Conservation (phyloP, 2,888 invertebrate genomes). For the Amblyjoppa fuscipennis region DNA sequence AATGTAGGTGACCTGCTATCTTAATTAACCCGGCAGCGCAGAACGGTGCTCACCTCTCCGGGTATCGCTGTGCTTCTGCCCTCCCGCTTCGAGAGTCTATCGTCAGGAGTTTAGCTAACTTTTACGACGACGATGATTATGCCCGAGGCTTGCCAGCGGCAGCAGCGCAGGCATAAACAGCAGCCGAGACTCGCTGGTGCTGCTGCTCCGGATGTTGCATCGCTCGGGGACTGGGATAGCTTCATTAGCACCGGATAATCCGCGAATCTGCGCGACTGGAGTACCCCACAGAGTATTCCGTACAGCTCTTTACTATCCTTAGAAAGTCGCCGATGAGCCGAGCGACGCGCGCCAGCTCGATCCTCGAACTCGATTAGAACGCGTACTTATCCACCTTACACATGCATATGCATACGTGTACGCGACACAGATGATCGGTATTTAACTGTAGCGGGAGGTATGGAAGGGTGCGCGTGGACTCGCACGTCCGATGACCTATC, state of each 20-base stretch:
- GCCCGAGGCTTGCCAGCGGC: conserved; percentile 3
- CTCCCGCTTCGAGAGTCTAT: conserved; percentile 37
- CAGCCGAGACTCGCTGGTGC: conserved; percentile 37
- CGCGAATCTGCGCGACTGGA: conserved; percentile 71
- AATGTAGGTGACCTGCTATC: conserved; percentile 82
- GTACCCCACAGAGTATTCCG: conserved; percentile 17
- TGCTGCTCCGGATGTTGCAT: conserved; percentile 62
- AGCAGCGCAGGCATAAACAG: neutral
- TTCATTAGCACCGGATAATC: conserved; percentile 81
- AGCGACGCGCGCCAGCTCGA: conserved; percentile 62
- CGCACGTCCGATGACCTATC: conserved; percentile 66
- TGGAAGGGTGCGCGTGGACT: conserved; percentile 54
- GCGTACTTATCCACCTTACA: conserved; percentile 30
- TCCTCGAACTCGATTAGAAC: conserved; percentile 67
- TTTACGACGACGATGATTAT: conserved; percentile 72
- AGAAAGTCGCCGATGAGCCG: conserved; percentile 71
- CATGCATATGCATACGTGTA: conserved; percentile 5
- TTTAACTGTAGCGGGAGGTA: conserved; percentile 44
- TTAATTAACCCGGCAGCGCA: conserved; percentile 79
- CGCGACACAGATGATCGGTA: conserved; percentile 39
- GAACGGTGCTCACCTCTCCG: conserved; percentile 56
- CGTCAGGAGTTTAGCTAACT: conserved; percentile 75
- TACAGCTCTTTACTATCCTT: conserved; percentile 53
- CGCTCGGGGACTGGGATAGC: conserved; percentile 75
- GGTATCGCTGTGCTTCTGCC: conserved; percentile 41